A percentile compares a stretch with the other conserved stretches of the same genome.
These are phyloP conservation scores for Sinopyrophorus schimmeli DNA, from an alignment of 2,888 invertebrate species.

Conservation along the genomic window DNA sequence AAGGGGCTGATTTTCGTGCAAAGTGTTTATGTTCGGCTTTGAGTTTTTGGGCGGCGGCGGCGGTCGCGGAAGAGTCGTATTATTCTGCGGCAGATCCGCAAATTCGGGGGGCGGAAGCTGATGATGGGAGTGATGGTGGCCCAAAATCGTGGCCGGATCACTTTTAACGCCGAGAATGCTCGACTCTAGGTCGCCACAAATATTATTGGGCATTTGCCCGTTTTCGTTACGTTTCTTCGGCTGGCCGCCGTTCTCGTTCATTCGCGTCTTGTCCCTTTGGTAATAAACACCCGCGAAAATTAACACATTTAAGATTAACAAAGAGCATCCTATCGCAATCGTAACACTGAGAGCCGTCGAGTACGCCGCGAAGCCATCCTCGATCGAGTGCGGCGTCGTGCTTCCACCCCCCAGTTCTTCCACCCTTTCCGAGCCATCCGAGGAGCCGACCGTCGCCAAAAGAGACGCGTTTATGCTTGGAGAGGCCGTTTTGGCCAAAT, in stretches of 20 bases:
- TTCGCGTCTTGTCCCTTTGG: conserved; percentile 82
- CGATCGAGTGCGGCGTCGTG: conserved; percentile 64
- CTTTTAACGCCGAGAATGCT: conserved; percentile 64
- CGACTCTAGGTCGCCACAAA: conserved; percentile 80
- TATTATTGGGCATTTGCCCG: conserved; percentile 86
- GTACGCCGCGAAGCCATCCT: conserved; percentile 87
- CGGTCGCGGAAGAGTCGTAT: conserved; percentile 70
- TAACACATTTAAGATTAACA: conserved; percentile 87
- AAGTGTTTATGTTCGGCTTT: conserved; percentile 58
- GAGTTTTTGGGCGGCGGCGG: conserved; percentile 72
- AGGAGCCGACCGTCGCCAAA: conserved; percentile 47
- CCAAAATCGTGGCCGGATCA: conserved; percentile 72
- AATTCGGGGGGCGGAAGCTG: conserved; percentile 84
- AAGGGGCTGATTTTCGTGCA: conserved; percentile 64
- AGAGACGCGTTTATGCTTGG: conserved; percentile 53
- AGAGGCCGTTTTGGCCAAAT: conserved; percentile 40
- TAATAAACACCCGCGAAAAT: conserved; percentile 96
- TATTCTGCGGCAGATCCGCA: conserved; percentile 76
- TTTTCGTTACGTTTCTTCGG: conserved; percentile 77
- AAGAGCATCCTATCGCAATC: conserved; percentile 91
- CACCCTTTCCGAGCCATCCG: conserved; percentile 54
- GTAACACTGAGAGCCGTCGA: conserved; percentile 90
- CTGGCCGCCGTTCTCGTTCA: conserved; percentile 62
- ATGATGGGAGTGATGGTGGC: conserved; percentile 77
- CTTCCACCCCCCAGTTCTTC: conserved; percentile 56